A percentile compares a stretch with the other conserved stretches of the same genome.
Conservation (phyloP, 2,888 invertebrate species). For the Pyralis farinalis region DNA sequence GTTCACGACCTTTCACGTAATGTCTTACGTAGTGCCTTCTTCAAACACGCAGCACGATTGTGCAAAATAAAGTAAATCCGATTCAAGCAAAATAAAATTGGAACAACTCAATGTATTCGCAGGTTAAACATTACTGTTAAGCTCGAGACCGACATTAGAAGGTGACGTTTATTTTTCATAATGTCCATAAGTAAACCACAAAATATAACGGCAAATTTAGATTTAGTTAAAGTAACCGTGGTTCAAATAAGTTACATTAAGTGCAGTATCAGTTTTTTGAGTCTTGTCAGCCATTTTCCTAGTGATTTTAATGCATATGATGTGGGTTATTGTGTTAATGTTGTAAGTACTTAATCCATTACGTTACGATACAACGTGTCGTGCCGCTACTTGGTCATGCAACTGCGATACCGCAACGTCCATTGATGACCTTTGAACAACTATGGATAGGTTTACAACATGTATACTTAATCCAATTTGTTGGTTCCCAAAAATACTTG, state of each 20-base stretch:
- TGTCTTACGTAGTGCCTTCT: not conserved
- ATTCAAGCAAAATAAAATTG: not conserved
- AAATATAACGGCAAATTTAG: constrained; percentile 7
- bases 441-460: constrained; percentile 1
- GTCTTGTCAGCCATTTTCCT: constrained; percentile 44
- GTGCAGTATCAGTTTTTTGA: constrained; percentile 36
- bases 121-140: not conserved
- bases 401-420: constrained; percentile 19
- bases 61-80: not conserved
- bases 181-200: constrained; percentile 3
- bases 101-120: not conserved
- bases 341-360: constrained; percentile 54
- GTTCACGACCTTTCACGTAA: not conserved
- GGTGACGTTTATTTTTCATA: not conserved
- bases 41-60: not conserved
- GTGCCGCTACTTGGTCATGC: constrained; percentile 17
- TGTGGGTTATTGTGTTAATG: constrained; percentile 71
- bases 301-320: constrained; percentile 47
- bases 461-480: constrained; percentile 13
- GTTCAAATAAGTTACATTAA: constrained; percentile 14
- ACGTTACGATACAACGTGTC: constrained; percentile 18
- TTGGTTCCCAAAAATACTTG: too few species aligned
- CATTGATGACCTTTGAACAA: constrained; percentile 2
- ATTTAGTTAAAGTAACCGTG: constrained; percentile 7
- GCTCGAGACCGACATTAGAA: not conserved